Base-by-base conservation (phyloP, 2,888 invertebrate genomes). In the Perithous albicinctus region DNA sequence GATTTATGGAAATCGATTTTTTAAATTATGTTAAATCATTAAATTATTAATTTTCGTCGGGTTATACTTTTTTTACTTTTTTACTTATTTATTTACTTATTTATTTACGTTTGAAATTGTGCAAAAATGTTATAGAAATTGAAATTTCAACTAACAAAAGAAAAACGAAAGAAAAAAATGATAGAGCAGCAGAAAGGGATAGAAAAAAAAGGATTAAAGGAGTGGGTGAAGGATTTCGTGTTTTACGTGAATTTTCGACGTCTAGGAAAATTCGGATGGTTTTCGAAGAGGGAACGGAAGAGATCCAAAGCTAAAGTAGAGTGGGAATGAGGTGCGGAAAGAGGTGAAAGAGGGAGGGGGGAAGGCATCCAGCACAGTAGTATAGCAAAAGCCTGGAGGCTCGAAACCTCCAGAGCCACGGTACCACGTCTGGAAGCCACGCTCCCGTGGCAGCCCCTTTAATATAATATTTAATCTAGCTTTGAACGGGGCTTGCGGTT, bases 401-500 rank as follows among this genome's bases (percentile, higher is more conserved):
- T 67, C 70, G 75, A 54, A 66, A 75, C 72, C 70, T 61, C 66
- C 46, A 69, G 79, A 82, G 83, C 85, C 85, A 77, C 78, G 85
- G 84, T 83, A 86, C 87, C 85, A 85, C 86, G 88, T 76, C 82
- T 82, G 82, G 79, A 79, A 82, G 87, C 88, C 87, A 86, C 86
- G 89, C 88, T 86, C 88, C 89, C 89, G 89, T 90, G 88, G 91
- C 91, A 91, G 91, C 91, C 92, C 92, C 92, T 93, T 91, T 92
- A 92, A 92, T 93, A 92, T 93, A 93, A 92, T 92, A 92, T 92
- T 93, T 92, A 92, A 93, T 93, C 92, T 93, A 92, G 92, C 92
- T 93, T 93, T 93, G 92, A 92, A 92, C 92, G 91, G 92, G 72
- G 90, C 92, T 92, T 92, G 92, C 88, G 92, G 92, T 92, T 92